Evolutionary conservation across 1,140 invertebrate genomes (phyloP).

Genomic region (Homarus americanus): DNA sequence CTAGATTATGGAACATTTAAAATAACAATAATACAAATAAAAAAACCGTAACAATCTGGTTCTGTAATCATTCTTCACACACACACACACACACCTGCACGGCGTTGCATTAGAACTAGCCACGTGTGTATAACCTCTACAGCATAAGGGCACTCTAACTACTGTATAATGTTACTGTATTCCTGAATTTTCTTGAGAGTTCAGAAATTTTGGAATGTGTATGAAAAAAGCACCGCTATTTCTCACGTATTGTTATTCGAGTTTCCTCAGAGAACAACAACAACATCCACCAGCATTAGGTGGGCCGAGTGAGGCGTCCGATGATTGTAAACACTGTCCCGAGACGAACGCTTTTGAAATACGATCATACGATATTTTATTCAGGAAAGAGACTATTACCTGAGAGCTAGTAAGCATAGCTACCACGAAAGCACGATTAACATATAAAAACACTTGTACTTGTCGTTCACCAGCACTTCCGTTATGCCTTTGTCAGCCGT

Average conservation of each 20-base stretch:
- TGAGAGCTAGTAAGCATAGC: constrained; percentile 16
- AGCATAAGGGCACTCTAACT: background rate
- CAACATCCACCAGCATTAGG: background rate
- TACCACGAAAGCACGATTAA: constrained; percentile 10
- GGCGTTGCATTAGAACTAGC: background rate
- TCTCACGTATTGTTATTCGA: background rate
- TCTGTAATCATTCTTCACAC: too few relatives aligned
- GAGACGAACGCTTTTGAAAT: background rate
- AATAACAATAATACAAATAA: too few relatives aligned
- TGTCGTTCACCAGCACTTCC: background rate
- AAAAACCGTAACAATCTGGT: too few relatives aligned
- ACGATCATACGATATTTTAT: background rate
- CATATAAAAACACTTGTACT: constrained; percentile 16
- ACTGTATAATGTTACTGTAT: background rate
- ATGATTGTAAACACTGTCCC: background rate
- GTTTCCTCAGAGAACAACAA: background rate
- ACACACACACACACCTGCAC: too few relatives aligned
- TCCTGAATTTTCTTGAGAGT: background rate
- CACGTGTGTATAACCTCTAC: background rate
- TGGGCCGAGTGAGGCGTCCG: background rate
- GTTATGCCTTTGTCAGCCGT: background rate
- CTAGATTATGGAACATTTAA: too few relatives aligned
- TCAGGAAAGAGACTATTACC: background rate
- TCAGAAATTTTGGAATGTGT: background rate
- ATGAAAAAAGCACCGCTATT: constrained; percentile 3